A percentile compares a stretch with the other conserved stretches of the same genome.
phyloP scores from a whole-genome alignment of 2,113 vertebrate genomes.

The Dinomys branickii region DNA sequence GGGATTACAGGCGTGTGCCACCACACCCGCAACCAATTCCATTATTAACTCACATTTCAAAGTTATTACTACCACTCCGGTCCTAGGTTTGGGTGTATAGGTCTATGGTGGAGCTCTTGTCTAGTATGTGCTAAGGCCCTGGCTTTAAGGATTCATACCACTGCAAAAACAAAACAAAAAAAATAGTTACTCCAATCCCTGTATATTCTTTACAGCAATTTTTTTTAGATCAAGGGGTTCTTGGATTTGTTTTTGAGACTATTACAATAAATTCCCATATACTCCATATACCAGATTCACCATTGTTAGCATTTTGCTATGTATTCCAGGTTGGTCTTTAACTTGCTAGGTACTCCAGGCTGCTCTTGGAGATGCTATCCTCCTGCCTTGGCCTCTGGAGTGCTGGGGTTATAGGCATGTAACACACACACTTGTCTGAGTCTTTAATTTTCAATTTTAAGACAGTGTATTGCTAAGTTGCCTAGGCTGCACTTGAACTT shows the following conservation, averaged over 20 bases:
- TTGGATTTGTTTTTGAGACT: background rate
- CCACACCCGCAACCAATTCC: background rate
- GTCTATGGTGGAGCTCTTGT: background rate
- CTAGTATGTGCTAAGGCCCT: background rate
- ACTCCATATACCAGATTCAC: background rate
- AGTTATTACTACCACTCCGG: background rate
- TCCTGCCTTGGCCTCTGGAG: background rate
- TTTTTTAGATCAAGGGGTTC: constrained; percentile 14
- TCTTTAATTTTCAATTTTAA: background rate
- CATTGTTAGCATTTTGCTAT: background rate
- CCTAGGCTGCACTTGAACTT: background rate
- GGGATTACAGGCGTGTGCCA: background rate
- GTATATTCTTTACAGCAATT: background rate
- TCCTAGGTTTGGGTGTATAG: background rate
- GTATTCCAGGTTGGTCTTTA: background rate
- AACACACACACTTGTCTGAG: background rate
- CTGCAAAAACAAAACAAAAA: background rate
- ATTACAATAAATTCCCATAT: background rate
- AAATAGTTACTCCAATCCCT: background rate
- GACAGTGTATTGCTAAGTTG: background rate
- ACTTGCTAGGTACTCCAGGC: background rate
- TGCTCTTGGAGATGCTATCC: background rate
- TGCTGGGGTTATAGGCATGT: background rate
- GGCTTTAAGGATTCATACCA: background rate
- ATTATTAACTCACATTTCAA: background rate